Percentiles rank a stretch among this genome's conserved stretches.
Conservation (phyloP, 2,113 vertebrate species). For the Loxodonta africana region DNA sequence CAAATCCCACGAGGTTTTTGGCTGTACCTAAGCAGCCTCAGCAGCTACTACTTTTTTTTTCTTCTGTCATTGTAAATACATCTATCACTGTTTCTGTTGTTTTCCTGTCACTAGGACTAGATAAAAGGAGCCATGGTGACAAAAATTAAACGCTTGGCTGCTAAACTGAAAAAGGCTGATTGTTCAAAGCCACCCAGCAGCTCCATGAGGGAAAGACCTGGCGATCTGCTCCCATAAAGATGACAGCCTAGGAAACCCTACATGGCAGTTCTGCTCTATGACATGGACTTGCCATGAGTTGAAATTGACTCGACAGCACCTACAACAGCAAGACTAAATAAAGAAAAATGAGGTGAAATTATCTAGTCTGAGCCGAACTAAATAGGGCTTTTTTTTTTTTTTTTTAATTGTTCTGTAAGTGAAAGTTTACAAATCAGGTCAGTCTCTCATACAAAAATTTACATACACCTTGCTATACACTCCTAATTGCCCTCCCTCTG, state of each 20-base stretch:
- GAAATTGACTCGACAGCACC: neutral
- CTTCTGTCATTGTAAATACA: neutral
- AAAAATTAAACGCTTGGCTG: neutral
- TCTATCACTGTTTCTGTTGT: neutral
- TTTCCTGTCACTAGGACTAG: neutral
- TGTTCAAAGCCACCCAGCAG: no score
- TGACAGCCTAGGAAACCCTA: neutral
- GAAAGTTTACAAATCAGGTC: no score
- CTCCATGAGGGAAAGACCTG: neutral
- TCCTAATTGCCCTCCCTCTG: no score
- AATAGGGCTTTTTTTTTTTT: neutral
- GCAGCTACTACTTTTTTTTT: neutral
- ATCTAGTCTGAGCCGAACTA: neutral
- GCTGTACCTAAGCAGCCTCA: neutral
- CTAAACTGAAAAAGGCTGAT: neutral
- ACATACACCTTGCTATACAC: no score
- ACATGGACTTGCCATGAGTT: neutral
- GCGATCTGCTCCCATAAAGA: neutral
- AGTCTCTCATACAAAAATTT: no score
- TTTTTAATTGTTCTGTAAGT: no score
- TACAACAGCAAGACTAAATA: neutral
- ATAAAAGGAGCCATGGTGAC: neutral
- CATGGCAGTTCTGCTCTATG: neutral
- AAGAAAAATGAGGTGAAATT: neutral
- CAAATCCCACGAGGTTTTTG: neutral